phyloP scores from a whole-genome alignment of 2,797 vertebrate species.

The Phyllotis vaccarum region DNA sequence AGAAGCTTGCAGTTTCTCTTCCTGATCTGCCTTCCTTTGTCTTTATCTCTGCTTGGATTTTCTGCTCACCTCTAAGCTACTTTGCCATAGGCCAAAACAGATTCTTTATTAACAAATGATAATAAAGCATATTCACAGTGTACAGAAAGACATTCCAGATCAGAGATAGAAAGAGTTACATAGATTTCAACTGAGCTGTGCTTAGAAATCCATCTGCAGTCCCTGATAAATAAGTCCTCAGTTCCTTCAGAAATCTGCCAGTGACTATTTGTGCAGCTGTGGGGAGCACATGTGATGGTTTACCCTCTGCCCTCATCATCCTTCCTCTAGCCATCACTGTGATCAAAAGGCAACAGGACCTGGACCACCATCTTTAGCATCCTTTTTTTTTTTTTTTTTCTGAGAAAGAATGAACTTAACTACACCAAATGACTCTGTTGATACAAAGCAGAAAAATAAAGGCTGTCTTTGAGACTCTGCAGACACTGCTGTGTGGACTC shows the following conservation, averaged over 20 bases:
- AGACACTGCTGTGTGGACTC: slow-evolving; percentile 28
- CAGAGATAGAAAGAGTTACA: background rate
- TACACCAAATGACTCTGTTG: slow-evolving; percentile 30
- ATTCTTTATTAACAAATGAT: no score
- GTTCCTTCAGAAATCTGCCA: background rate
- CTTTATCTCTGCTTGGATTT: no score
- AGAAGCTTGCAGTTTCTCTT: no score
- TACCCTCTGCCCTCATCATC: background rate
- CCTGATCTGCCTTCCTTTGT: no score
- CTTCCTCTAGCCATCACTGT: background rate
- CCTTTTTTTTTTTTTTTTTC: slow-evolving; percentile 57
- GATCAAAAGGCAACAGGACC: background rate
- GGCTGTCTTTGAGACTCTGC: slow-evolving; percentile 26
- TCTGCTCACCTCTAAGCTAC: no score
- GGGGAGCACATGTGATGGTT: slow-evolving; percentile 18
- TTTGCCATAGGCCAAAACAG: no score
- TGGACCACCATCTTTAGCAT: background rate
- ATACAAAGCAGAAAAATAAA: slow-evolving; percentile 65
- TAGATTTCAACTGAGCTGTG: background rate
- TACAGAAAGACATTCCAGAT: no score
- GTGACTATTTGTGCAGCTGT: background rate
- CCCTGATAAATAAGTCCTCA: background rate
- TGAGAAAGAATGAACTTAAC: background rate
- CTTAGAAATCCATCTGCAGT: background rate
- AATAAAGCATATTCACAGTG: no score